These are phyloP conservation scores for Falco cherrug DNA, from an alignment of 2,797 vertebrate species.

Conservation along the genomic window DNA sequence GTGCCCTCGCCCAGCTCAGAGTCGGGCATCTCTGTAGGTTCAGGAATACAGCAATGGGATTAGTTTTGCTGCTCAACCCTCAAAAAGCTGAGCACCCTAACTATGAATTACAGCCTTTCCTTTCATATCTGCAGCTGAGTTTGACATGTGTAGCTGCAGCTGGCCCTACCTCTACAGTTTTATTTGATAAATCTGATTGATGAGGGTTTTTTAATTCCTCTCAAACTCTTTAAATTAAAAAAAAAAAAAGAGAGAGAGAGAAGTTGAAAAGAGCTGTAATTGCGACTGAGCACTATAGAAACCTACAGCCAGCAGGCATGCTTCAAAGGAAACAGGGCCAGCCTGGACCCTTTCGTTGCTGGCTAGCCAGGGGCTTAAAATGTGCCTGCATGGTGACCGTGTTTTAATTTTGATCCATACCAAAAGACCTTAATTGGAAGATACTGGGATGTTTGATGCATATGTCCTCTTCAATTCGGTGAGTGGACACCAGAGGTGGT, in stretches of 20 bases:
- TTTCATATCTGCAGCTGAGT: slow-evolving; percentile 50
- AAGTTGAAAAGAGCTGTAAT: slow-evolving; percentile 57
- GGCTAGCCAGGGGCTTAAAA: neutral
- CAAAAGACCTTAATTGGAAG: neutral
- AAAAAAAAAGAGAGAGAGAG: neutral
- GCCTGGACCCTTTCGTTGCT: neutral
- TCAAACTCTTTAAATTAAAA: slow-evolving; percentile 58
- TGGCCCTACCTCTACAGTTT: slow-evolving; percentile 54
- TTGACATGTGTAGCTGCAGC: slow-evolving; percentile 54
- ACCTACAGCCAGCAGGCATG: slow-evolving; percentile 39
- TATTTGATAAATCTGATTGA: slow-evolving; percentile 65
- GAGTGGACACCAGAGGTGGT: neutral
- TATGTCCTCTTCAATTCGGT: neutral
- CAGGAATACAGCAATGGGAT: neutral
- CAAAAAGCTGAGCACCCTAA: neutral
- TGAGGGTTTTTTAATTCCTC: slow-evolving; percentile 42
- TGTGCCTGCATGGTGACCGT: neutral
- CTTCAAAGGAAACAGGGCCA: slow-evolving; percentile 32
- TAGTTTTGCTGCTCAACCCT: neutral
- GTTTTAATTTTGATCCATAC: neutral
- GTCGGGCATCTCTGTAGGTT: neutral
- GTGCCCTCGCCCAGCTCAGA: neutral
- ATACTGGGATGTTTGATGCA: neutral
- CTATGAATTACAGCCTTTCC: slow-evolving; percentile 21
- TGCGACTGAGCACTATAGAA: neutral